phyloP scores from a whole-genome alignment of 2,797 vertebrate species.

The Esox lucius region DNA sequence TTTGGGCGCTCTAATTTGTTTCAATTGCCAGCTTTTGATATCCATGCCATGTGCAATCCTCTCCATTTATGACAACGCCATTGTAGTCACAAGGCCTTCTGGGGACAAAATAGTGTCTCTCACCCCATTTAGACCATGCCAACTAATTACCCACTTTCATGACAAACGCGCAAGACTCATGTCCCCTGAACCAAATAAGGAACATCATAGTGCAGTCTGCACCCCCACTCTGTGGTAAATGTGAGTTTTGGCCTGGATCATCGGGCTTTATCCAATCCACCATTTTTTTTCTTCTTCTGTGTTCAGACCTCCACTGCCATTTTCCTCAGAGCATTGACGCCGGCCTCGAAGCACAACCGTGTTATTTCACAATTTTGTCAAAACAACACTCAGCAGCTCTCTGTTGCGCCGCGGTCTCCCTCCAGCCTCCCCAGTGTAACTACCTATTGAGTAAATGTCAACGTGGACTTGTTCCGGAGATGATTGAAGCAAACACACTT shows the following conservation, averaged over 20 bases:
- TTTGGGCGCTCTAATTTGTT: slow-evolving; percentile 37
- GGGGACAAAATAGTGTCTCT: background rate
- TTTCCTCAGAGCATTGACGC: slow-evolving; percentile 7
- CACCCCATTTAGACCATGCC: background rate
- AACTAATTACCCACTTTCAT: background rate
- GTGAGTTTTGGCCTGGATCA: slow-evolving; percentile 20
- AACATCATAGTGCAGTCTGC: background rate
- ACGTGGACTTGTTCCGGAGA: slow-evolving; percentile 19
- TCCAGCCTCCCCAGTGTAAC: slow-evolving; percentile 7
- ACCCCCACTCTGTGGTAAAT: slow-evolving; percentile 17
- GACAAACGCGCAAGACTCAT: background rate
- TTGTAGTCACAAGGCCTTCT: background rate
- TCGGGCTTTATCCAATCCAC: slow-evolving; percentile 21
- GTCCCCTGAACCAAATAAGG: background rate
- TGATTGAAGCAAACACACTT: slow-evolving; percentile 45
- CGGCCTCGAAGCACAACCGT: background rate
- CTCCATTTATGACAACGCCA: slow-evolving; percentile 19
- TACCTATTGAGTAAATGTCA: slow-evolving; percentile 27
- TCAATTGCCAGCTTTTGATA: slow-evolving; percentile 49
- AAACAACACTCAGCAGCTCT: slow-evolving; percentile 18
- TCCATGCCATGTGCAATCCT: slow-evolving; percentile 22
- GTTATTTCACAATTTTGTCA: slow-evolving; percentile 11
- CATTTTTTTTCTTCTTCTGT: slow-evolving; percentile 6
- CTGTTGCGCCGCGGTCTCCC: slow-evolving; percentile 8
- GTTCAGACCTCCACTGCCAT: slow-evolving; percentile 8